Conservation (phyloP, 2,113 vertebrate species). For the Gasterosteus aculeatus region DNA sequence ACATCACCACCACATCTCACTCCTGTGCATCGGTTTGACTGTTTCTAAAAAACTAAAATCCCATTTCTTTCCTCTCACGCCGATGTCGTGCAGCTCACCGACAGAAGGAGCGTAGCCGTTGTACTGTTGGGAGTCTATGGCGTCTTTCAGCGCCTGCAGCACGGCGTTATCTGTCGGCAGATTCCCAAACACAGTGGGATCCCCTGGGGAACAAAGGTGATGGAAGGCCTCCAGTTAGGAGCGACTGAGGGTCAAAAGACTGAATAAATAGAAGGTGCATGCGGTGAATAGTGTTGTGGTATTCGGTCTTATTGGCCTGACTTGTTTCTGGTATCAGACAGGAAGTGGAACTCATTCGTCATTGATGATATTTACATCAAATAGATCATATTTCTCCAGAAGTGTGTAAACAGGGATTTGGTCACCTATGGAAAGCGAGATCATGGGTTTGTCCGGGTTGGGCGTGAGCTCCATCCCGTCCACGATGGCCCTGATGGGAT, state of each 20-base stretch:
- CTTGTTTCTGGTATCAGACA: background rate
- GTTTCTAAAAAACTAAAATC: background rate
- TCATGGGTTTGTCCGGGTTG: constrained; percentile 90
- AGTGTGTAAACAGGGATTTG: background rate
- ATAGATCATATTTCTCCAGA: too few relatives aligned
- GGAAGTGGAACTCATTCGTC: background rate
- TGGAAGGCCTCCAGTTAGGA: background rate
- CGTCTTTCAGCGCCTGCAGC: constrained; percentile 89
- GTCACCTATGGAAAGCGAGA: constrained; percentile 94
- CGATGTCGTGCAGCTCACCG: constrained; percentile 80
- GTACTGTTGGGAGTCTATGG: constrained; percentile 88
- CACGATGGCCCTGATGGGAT: constrained; percentile 94
- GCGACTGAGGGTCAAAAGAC: too few relatives aligned
- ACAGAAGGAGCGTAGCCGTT: constrained; percentile 94
- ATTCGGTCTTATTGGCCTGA: background rate
- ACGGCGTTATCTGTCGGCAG: constrained; percentile 89
- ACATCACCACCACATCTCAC: background rate
- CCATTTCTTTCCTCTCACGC: background rate
- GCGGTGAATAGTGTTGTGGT: background rate
- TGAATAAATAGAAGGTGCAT: too few relatives aligned
- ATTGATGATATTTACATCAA: too few relatives aligned
- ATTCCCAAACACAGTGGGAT: constrained; percentile 96
- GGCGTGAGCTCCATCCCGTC: constrained; percentile 93
- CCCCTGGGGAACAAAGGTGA: constrained; percentile 80
- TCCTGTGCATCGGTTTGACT: background rate